A percentile compares a stretch with the other conserved stretches of the same genome.
These are phyloP conservation scores for Lasioglossum baleicum DNA, from an alignment of 1,140 invertebrate species.

Conservation along the genomic window DNA sequence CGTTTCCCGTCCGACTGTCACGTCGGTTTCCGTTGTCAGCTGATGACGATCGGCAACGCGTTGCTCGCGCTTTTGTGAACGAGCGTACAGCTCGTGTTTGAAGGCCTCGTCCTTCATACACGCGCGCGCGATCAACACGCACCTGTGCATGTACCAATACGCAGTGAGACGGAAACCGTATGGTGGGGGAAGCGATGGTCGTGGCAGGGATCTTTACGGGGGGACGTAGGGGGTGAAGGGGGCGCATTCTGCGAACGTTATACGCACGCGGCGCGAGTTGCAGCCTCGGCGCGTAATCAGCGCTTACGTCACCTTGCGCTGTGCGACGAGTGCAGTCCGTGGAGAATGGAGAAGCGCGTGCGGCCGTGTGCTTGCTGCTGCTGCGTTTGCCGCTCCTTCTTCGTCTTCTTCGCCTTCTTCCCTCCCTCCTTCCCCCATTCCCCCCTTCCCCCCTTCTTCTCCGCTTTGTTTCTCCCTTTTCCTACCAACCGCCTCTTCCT, in stretches of 20 bases:
- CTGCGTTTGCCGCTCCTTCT: neutral
- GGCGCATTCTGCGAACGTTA: conserved; percentile 61
- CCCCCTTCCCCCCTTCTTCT: conserved; percentile 20
- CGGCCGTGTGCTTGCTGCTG: conserved; percentile 41
- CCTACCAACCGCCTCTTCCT: neutral
- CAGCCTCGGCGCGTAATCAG: conserved; percentile 57
- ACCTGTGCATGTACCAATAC: conserved; percentile 26
- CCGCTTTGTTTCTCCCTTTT: conserved; percentile 22
- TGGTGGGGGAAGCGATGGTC: neutral
- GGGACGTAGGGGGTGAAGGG: neutral
- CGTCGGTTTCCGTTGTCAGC: conserved; percentile 37
- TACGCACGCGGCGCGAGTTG: conserved; percentile 40
- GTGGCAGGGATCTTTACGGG: neutral
- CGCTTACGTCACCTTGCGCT: conserved; percentile 58
- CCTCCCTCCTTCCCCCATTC: no score
- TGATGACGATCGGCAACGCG: conserved; percentile 43
- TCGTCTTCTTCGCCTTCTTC: conserved; percentile 12
- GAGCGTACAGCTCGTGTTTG: conserved; percentile 46
- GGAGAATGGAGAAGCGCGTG: conserved; percentile 36
- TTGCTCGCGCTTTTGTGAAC: conserved; percentile 5
- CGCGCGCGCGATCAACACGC: conserved; percentile 5
- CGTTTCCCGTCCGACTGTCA: neutral
- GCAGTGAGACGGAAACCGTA: neutral
- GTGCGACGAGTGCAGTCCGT: conserved; percentile 32
- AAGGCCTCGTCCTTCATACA: conserved; percentile 67